A percentile compares a stretch with the other conserved stretches of the same genome.
These are phyloP conservation scores for Amazona guildingii DNA, from an alignment of 2,113 vertebrate species.

Conservation along the genomic window DNA sequence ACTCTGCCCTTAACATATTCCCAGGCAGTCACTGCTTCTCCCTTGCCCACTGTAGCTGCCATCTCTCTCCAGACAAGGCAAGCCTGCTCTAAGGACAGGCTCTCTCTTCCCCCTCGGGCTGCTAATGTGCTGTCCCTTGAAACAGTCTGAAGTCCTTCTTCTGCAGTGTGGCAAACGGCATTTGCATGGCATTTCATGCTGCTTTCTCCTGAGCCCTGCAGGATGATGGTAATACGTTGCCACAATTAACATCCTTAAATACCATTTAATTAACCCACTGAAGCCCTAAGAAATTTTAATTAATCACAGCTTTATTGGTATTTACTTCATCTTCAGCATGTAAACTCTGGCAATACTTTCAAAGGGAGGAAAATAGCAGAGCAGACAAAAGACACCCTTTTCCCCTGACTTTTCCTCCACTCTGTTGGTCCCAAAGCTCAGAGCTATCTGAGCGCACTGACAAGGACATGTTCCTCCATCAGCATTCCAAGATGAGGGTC, in stretches of 20 bases:
- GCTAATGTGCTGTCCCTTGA: neutral
- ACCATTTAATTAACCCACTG: conserved; percentile 4
- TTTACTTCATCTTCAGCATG: neutral
- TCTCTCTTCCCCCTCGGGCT: neutral
- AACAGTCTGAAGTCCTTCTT: neutral
- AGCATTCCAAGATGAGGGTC: neutral
- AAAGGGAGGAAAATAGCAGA: neutral
- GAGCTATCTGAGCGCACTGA: neutral
- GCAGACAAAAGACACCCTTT: neutral
- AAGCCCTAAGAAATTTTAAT: conserved; percentile 26
- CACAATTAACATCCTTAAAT: conserved; percentile 10
- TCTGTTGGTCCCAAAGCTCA: neutral
- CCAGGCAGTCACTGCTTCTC: neutral
- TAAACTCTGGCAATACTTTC: neutral
- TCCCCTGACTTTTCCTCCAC: neutral
- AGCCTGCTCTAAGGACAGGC: neutral
- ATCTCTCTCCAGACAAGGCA: neutral
- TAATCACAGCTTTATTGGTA: conserved; percentile 17
- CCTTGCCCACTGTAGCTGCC: fast-evolving
- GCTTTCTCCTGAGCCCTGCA: neutral
- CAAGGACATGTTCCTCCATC: neutral
- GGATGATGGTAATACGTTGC: neutral
- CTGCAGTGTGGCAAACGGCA: neutral
- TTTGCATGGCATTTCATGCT: neutral
- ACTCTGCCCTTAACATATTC: neutral